Evolutionary conservation across 2,113 vertebrate genomes (phyloP), one percentile per base, ranked within the genome.

Genomic region (Cromileptes altivelis): DNA sequence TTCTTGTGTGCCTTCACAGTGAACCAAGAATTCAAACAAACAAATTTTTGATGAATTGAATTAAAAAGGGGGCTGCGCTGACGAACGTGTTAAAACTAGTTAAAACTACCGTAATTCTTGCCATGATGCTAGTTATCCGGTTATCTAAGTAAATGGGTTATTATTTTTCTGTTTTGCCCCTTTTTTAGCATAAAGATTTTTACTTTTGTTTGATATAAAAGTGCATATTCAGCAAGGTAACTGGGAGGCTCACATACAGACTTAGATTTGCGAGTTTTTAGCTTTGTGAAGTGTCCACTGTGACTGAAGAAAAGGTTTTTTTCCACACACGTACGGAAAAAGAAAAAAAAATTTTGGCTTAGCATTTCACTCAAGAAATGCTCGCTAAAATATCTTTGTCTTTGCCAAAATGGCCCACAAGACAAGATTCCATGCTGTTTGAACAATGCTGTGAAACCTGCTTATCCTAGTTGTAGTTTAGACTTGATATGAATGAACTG

Each of bases 391-490:
- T 78, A 69, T 90, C 79, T 87, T 87, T 89, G 76, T 81, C 81
- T 92, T 80, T 75, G 56, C 70, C 40, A 47, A 65, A 77, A 80
- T 19, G 71, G 50, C 73, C 55, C 49, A 70, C 37, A 87, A 93
- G 78, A 89, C 87, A 88, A 90, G 74, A 88, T 89, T 91, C 93
- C 89, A 95, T 93, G 92, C 84, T 88, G 84, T 93, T 88, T 75
- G 88, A 93, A 88, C 83, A 89, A 90, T 90, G 81, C 85, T 70
- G 78, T 91, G 80, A 89, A 92, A 93, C 75, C 82, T 90, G 77
- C 79, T 85, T 50, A 63, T 88, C 77, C 70, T 76, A 40, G 50
- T 60, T 33, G 70, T 62, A 85, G 33, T 80, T 74, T 75, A 53
- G 49, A 75, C 70, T 65, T 85, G 60, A 57, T 57, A 69, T 37